Conservation (phyloP, 2,888 invertebrate species). For the Pterobdella sp. region DNA sequence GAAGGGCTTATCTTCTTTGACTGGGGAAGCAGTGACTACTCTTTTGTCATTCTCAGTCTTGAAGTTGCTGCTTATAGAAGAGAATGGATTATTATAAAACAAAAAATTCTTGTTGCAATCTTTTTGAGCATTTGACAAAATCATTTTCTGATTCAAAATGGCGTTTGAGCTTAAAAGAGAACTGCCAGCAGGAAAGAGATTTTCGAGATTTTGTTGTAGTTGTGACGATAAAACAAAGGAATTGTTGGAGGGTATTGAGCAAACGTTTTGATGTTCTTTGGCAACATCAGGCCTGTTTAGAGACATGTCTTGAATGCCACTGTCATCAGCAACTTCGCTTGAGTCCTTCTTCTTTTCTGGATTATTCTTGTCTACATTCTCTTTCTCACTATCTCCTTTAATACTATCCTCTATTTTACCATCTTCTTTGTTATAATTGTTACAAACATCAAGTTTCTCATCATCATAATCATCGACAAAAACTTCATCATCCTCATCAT, state of each 20-base stretch:
- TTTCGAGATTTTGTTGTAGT: not conserved
- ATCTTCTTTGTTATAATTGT: not conserved
- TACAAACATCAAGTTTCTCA: not conserved
- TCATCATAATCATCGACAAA: slow-evolving; percentile 3
- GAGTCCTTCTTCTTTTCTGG: not conserved
- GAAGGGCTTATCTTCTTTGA: not conserved
- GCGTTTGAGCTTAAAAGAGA: slow-evolving; percentile 2
- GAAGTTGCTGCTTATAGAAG: not conserved
- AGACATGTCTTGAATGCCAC: slow-evolving; percentile 31
- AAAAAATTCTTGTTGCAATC: not conserved
- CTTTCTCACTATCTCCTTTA: not conserved
- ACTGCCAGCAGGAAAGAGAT: not conserved
- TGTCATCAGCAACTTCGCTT: slow-evolving; percentile 18
- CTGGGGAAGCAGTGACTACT: not conserved
- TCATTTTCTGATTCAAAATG: not conserved
- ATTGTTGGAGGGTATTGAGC: not conserved
- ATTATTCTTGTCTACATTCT: not conserved
- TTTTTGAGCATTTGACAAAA: not conserved
- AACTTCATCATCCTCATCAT: not conserved
- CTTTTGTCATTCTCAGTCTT: slow-evolving; percentile 19
- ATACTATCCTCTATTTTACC: not conserved
- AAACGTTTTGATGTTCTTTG: not conserved
- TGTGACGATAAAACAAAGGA: not conserved
- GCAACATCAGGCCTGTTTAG: not conserved
- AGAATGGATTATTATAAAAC: not conserved